Percentiles rank a stretch among this genome's conserved stretches.
phyloP scores from a whole-genome alignment of 2,888 invertebrate genomes.

The Limnephilus lunatus region DNA sequence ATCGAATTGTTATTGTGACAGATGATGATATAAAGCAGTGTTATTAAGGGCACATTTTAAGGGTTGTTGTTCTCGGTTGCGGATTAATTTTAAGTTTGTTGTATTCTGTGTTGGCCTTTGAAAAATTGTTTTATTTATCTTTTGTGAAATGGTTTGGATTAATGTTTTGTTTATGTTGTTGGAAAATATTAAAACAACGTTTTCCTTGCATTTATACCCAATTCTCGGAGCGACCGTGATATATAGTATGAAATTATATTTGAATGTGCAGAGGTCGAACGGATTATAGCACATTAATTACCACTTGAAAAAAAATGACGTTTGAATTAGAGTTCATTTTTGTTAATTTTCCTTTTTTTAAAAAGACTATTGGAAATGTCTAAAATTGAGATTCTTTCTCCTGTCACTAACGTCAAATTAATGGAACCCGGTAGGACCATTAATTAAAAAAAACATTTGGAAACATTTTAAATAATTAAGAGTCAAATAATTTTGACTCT shows the following conservation, averaged over 20 bases:
- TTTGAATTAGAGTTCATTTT: neutral
- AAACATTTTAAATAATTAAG: too few relatives aligned
- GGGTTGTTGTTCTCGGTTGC: neutral
- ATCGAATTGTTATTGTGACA: slow-evolving; percentile 14
- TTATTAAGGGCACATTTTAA: neutral
- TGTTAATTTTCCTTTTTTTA: neutral
- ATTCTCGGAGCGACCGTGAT: too few relatives aligned
- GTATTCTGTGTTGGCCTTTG: neutral
- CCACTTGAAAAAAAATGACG: too few relatives aligned
- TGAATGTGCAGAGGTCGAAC: neutral
- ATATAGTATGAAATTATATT: too few relatives aligned
- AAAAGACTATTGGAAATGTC: neutral
- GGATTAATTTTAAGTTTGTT: neutral
- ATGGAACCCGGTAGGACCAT: too few relatives aligned
- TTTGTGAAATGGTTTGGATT: neutral
- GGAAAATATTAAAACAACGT: neutral
- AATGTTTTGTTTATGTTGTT: neutral
- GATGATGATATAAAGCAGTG: slow-evolving; percentile 12
- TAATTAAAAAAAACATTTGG: too few relatives aligned
- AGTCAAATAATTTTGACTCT: too few relatives aligned
- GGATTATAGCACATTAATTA: neutral
- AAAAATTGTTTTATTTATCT: neutral
- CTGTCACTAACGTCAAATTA: too few relatives aligned
- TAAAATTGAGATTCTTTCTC: too few relatives aligned
- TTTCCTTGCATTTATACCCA: neutral